Base-by-base conservation (phyloP, 2,797 vertebrate genomes). In the Oryzias sinensis region DNA sequence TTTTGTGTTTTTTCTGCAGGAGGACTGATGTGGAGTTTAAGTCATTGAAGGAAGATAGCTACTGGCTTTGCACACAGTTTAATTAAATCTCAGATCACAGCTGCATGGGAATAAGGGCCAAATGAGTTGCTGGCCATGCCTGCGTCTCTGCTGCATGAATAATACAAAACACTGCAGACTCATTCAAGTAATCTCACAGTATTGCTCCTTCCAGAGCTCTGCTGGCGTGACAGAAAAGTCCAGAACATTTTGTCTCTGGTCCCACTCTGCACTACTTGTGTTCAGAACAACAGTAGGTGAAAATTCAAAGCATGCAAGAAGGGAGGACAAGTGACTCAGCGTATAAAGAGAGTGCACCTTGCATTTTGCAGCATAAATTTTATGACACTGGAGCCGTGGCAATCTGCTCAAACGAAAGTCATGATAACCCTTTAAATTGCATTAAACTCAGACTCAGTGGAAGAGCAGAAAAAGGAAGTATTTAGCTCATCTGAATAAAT, bases 131-230 rank as follows among this genome's bases (percentile, higher is more conserved):
- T 80, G 79, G 84, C 90, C 89, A 84, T 87, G 80, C 74, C 74
- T 65, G 82, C 64, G 62, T 87, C n/a, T 83, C 74, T 83, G 72
- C 81, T 41, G 37, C 70, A 89, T 90, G 85, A 91, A 91, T 90
- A 88, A 89, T 88, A 89, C 88, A 90, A 85, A 80, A 77, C 80
- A 79, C 83, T 80, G 82, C 81, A 77, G 84, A 76, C 81, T 81
- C 73, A 72, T 76, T 80, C 68, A 75, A 82, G 83, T 84, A 88
- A 82, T 84, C 73, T 59, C 49, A 72, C 63, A 87, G 65, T 57
- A 51, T 72, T 56, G 61, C 74, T 78, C 53, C 72, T 73, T 81
- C 70, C 66, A 68, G 55, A 53, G 66, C 54, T 74, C 54, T 68
- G 70, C 56, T 49, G 62, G 43, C 66, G 66, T 68, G 76, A 80